Evolutionary conservation across 2,797 vertebrate species (phyloP), one percentile per base, ranked within the genome.

Genomic region (Myripristis jacobus): DNA sequence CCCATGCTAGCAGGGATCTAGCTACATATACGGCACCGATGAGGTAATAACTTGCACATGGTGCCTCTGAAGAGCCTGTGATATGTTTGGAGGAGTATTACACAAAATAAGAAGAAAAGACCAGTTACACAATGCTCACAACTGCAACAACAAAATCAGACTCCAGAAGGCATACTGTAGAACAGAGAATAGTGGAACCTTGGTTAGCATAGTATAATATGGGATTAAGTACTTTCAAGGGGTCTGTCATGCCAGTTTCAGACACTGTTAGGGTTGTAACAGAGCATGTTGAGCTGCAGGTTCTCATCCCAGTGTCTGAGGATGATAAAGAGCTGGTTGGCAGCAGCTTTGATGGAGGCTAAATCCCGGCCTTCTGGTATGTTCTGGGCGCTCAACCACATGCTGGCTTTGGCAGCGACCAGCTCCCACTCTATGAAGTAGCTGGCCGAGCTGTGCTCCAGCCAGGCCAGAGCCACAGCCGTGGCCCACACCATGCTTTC

Each of bases 251-350:
- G n/a, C 46, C 22, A 63, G 61, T 19, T 64, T 92, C 82, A 99
- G 82, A 98, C 91, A 0, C 94, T 96, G 89, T 94, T 95, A 0
- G 98, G 98, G 90, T 98, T 96, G 88, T 99, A 99, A 81, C 98
- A 99, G 27, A 99, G 94, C 95, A 98, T 93, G 77, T 97, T 97
- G 80, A 99, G 95, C 80, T 98, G 96, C 76, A 99, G 94, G 86
- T 96, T 98, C 60, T 99, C 97, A 18, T 99, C 95, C 98, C 98
- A 99, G 92, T 99, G 98, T 69, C 96, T 92, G 76, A 99, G 96
- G 74, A 99, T 95, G 81, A 99, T 96, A 6, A 99, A 99, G 38
- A 99, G 96, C 91, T 99, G 97, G 83, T 97, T 97, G 75, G 97
- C 97, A 0, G 96, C 94, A 0, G 96, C 90, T 89, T 96, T 97